phyloP scores from a whole-genome alignment of 1,140 invertebrate species.

The Mercenaria mercenaria region DNA sequence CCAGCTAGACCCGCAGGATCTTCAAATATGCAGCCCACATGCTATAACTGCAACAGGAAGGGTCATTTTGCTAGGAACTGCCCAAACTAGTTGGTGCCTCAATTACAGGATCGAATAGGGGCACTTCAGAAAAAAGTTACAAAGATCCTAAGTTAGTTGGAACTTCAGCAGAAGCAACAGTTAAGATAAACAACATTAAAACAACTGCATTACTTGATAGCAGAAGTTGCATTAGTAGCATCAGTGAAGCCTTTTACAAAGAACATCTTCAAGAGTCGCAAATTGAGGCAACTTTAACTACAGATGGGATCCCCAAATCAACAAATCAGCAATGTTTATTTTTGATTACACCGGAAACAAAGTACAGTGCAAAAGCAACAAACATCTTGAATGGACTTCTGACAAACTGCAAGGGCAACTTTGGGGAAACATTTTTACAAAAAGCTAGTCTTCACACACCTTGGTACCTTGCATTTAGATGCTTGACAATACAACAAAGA shows the following conservation, averaged over 20 bases:
- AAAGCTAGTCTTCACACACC: conserved; percentile 37
- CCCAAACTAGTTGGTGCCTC: conserved; percentile 27
- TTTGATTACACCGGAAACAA: conserved; percentile 27
- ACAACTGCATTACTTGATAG: conserved; percentile 28
- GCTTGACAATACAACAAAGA: not conserved
- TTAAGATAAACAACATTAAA: conserved; percentile 27
- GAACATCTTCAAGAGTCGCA: not conserved
- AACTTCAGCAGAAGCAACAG: not conserved
- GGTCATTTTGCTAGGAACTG: conserved; percentile 27
- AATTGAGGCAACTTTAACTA: not conserved
- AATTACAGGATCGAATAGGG: conserved; percentile 4
- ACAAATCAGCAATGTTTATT: conserved; percentile 6
- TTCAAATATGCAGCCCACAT: not conserved
- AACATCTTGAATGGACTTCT: conserved; percentile 45
- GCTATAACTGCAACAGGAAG: conserved; percentile 22
- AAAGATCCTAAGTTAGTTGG: conserved; percentile 43
- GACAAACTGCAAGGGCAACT: conserved; percentile 14
- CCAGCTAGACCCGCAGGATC: not conserved
- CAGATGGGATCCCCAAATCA: conserved; percentile 14
- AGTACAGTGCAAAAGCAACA: conserved; percentile 22
- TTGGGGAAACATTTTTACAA: conserved; percentile 41
- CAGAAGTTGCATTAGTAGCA: conserved; percentile 20
- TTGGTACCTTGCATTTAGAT: conserved; percentile 54
- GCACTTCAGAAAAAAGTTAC: not conserved
- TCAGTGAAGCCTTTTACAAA: conserved; percentile 17